These are phyloP conservation scores for Rafetus swinhoei DNA, from an alignment of 2,113 vertebrate species.

Conservation along the genomic window DNA sequence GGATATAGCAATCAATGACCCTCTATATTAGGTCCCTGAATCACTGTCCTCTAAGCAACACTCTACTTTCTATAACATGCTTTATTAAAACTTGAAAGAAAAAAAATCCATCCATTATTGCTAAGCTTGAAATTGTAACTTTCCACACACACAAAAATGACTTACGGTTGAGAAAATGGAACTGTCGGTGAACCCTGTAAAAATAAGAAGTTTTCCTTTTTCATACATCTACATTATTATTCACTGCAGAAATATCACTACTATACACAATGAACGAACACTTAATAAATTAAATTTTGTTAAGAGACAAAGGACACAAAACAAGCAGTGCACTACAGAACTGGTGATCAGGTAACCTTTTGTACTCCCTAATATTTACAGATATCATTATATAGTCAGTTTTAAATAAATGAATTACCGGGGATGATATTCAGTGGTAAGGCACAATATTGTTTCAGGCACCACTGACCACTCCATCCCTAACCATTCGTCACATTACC, in stretches of 20 bases:
- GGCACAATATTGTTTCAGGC: not conserved
- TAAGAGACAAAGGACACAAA: not conserved
- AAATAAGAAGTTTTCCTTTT: slow-evolving; percentile 49
- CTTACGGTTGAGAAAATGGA: slow-evolving; percentile 69
- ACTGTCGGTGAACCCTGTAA: slow-evolving; percentile 60
- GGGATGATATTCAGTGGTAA: not conserved
- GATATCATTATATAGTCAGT: not conserved
- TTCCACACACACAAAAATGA: slow-evolving; percentile 31
- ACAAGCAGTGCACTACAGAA: not conserved
- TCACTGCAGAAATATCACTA: not conserved
- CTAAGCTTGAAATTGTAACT: not conserved
- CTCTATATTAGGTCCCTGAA: not conserved
- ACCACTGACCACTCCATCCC: not conserved
- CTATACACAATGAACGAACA: not conserved
- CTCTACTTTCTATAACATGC: not conserved
- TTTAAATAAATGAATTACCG: not conserved
- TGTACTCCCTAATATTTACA: not conserved
- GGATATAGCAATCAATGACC: not conserved
- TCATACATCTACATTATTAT: not conserved
- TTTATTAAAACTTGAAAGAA: not conserved
- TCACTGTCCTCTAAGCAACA: not conserved
- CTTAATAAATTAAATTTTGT: not conserved
- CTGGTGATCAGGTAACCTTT: not conserved
- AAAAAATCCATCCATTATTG: not conserved
- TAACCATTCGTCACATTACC: not conserved